Evolutionary conservation across 2,113 vertebrate genomes (phyloP).

Genomic region (Phocoena sinus): DNA sequence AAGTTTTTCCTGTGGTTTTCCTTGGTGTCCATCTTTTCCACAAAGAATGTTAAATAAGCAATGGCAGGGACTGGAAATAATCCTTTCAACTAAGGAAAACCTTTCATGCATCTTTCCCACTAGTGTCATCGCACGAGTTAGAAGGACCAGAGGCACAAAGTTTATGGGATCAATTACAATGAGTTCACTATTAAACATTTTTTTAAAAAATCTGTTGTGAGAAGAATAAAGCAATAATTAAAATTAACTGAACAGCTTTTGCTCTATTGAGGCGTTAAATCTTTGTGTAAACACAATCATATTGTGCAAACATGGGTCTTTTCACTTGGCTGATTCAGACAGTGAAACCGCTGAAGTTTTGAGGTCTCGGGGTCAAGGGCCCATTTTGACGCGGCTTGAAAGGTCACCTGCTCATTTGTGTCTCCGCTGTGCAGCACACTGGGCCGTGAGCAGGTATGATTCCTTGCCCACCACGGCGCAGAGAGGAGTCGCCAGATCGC

Average conservation of each 20-base stretch:
- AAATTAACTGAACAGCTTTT: slow-evolving; percentile 69
- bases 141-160: neutral
- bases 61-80: slow-evolving; percentile 39
- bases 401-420: slow-evolving; percentile 76
- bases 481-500: slow-evolving; percentile 48
- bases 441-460: neutral
- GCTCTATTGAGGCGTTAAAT: slow-evolving; percentile 70
- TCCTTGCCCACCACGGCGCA: slow-evolving; percentile 44
- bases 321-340: slow-evolving; percentile 37
- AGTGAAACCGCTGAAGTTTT: slow-evolving; percentile 38
- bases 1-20: neutral
- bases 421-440: slow-evolving; percentile 44
- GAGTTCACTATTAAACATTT: slow-evolving; percentile 30
- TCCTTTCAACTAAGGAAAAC: slow-evolving; percentile 30
- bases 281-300: slow-evolving; percentile 69
- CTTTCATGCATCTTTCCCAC: neutral
- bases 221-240: slow-evolving; percentile 72
- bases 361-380: slow-evolving; percentile 78
- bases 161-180: slow-evolving; percentile 45
- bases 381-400: slow-evolving; percentile 73
- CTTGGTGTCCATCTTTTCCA: slow-evolving; percentile 5
- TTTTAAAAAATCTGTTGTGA: neutral
- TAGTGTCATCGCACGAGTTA: neutral
- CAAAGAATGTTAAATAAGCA: slow-evolving; percentile 52
- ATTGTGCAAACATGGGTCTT: slow-evolving; percentile 57